Conservation (phyloP, 2,113 vertebrate genomes). For the Dicerorhinus sumatrensis region DNA sequence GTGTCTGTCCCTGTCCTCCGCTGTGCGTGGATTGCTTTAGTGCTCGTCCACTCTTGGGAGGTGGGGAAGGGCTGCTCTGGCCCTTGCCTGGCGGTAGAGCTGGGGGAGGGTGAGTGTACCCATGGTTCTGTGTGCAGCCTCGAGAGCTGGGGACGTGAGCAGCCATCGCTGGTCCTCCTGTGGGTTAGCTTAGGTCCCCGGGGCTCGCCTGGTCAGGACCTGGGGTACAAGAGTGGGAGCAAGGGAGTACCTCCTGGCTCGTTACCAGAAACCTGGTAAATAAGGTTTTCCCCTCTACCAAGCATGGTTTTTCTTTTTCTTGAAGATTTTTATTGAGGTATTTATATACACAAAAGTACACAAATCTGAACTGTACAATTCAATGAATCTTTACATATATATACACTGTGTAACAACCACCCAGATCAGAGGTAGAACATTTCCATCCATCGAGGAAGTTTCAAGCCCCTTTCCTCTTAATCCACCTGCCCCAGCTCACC, state of each 20-base stretch:
- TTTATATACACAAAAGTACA: not conserved
- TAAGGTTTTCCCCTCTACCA: not conserved
- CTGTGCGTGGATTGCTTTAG: not conserved
- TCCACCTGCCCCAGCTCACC: not conserved
- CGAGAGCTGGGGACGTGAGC: not conserved
- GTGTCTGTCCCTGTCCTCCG: not conserved
- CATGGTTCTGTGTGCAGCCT: not conserved
- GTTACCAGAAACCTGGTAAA: not conserved
- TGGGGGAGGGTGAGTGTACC: not conserved
- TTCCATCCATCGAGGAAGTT: not conserved
- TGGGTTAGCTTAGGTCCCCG: not conserved
- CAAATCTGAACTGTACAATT: not conserved
- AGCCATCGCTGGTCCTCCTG: not conserved
- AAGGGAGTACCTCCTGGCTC: not conserved
- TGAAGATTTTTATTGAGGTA: not conserved
- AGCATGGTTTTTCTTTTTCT: not conserved
- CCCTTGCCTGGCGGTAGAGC: not conserved
- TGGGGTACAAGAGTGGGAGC: not conserved
- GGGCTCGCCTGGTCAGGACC: not conserved
- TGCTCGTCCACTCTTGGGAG: not conserved
- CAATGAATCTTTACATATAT: not conserved
- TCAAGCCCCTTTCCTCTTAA: not conserved
- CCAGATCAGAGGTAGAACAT: not conserved
- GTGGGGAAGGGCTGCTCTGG: not conserved
- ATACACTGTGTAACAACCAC: no score